Base-by-base conservation (phyloP, 2,113 vertebrate genomes). In the Macroglossus sobrinus region DNA sequence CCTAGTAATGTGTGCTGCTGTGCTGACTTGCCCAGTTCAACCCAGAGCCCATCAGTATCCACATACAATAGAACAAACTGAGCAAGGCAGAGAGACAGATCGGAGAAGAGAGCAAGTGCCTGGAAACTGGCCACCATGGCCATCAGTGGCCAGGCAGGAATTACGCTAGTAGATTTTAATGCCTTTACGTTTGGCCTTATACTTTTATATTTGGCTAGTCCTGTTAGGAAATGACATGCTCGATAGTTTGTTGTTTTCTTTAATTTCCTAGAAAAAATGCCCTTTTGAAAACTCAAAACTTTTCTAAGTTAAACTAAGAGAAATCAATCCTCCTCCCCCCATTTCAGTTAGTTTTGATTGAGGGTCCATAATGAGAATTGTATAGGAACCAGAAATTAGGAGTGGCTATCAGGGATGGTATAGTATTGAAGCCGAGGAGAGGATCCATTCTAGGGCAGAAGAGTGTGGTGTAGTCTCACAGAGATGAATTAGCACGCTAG, bases 181-280 rank as follows among this genome's bases (percentile, higher is more conserved):
- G 50, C 53, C 30, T 97, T 94, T 89, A 4, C 43, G 68, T 50
- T 61, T 86, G 74, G 8, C 43, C n/a, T 80, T 69, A 30, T 45
- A n/a, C 43, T 74, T 80, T 80, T 75, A 30, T 55, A n/a, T 35
- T 74, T 80, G 75, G 18, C 38, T 72, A 18, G 28, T 86, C 38
- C 57, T 79, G 2, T 91, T 76, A 84, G 35, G 13, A 87, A 84
- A 75, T 75, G 59, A 40, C 13, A 11, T 22, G 33, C 69, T 89
- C 72, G 35, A 76, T 68, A 4, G 13, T 33, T 89, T 82, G 10
- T 84, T 81, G 45, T 72, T 93, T 90, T 80, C 59, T 28, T 63
- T 92, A 61, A 86, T 82, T 95, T 96, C 28, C 68, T 84, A 45
- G 35, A 76, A 84, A 91, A 91, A 95, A 63, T 3, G 18, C n/a